These are phyloP conservation scores for Syndactyla subalaris DNA, from an alignment of 2,797 vertebrate species.

Conservation along the genomic window DNA sequence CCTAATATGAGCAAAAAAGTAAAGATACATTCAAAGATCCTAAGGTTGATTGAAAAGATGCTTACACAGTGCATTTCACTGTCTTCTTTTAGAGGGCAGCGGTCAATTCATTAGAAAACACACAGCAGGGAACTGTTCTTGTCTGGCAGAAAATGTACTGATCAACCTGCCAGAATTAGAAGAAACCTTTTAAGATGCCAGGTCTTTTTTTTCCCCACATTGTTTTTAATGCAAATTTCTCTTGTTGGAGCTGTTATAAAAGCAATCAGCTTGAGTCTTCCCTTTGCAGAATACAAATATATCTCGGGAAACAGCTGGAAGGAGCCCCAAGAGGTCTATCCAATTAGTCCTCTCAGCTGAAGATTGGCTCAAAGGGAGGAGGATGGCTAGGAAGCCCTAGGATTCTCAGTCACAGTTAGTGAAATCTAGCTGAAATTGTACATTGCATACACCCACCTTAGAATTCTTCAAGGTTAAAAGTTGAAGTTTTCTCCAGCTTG, in stretches of 20 bases:
- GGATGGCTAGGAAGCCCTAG: not conserved
- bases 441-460: not conserved
- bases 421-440: not conserved
- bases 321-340: conserved; percentile 1
- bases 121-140: conserved; percentile 19
- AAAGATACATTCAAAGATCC: not conserved
- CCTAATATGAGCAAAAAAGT: not conserved
- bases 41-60: not conserved
- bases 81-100: not conserved
- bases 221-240: conserved; percentile 42
- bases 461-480: not conserved
- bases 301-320: conserved; percentile 48
- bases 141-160: not conserved
- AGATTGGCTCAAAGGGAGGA: not conserved
- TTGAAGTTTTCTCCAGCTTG: not conserved
- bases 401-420: not conserved
- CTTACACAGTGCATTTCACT: not conserved
- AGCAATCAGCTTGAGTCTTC: conserved; percentile 22
- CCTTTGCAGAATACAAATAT: conserved; percentile 26
- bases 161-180: conserved; percentile 35
- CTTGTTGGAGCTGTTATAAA: conserved; percentile 8
- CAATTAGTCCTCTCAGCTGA: conserved; percentile 35
- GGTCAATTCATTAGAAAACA: conserved; percentile 34
- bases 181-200: conserved; percentile 25
- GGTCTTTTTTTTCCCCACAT: not conserved